phyloP scores from a whole-genome alignment of 1,140 invertebrate species.

The Dufourea novaeangliae region DNA sequence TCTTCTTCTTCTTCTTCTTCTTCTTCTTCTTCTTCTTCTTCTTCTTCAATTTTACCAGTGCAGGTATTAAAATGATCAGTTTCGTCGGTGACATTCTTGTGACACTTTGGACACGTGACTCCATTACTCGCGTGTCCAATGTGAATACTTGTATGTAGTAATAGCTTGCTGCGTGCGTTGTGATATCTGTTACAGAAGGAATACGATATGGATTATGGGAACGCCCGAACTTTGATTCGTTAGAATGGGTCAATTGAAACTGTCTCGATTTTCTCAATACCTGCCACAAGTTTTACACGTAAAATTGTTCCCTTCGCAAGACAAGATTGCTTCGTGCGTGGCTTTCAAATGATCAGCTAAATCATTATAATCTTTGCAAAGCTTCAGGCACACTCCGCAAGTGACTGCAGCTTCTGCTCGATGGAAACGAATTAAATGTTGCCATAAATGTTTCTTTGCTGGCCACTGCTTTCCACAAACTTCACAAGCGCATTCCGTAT shows the following conservation, averaged over 20 bases:
- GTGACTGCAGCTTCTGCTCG: conserved; percentile 83
- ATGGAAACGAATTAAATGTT: conserved; percentile 85
- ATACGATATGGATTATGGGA: not conserved
- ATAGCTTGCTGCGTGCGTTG: conserved; percentile 83
- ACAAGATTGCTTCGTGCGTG: conserved; percentile 81
- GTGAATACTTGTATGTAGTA: conserved; percentile 84
- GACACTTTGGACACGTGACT: conserved; percentile 73
- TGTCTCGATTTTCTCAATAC: not conserved
- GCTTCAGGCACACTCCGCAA: conserved; percentile 84
- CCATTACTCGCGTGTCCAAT: conserved; percentile 79
- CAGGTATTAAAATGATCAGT: conserved; percentile 73
- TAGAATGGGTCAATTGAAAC: not conserved
- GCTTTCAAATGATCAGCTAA: conserved; percentile 82
- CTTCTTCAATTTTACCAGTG: conserved; percentile 63
- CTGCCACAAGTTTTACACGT: conserved; percentile 83
- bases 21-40: conserved; percentile 64
- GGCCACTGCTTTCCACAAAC: conserved; percentile 85
- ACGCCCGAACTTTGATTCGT: not conserved
- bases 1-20: conserved; percentile 62
- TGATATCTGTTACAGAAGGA: conserved; percentile 80
- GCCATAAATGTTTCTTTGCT: conserved; percentile 85
- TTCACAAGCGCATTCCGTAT: conserved; percentile 82
- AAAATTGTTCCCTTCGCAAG: conserved; percentile 84
- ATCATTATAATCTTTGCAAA: conserved; percentile 81
- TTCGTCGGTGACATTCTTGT: conserved; percentile 73